Conservation (phyloP, 2,888 invertebrate species). For the Scaptomyza tumidula region DNA sequence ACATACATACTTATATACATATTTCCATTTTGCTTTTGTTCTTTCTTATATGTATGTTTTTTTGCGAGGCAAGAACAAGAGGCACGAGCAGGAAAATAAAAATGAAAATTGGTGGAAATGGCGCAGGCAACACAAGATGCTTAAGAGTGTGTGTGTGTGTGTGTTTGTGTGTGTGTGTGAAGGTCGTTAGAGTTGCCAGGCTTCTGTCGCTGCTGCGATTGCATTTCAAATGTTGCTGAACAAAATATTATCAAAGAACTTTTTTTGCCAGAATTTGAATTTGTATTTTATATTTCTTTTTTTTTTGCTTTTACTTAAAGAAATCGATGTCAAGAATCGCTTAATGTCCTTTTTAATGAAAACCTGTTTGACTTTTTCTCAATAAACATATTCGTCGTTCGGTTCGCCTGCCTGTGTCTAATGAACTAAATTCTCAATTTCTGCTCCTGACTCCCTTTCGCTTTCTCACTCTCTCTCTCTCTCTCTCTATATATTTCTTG, state of each 20-base stretch:
- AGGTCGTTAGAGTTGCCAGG: conserved; percentile 42
- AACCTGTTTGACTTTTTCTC: too few relatives aligned
- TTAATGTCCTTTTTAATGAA: too few relatives aligned
- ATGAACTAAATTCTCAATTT: conserved; percentile 70
- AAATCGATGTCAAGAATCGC: too few relatives aligned
- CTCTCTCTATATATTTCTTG: background rate
- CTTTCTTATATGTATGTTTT: conserved; percentile 14
- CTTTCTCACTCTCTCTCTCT: background rate
- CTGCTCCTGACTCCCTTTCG: conserved; percentile 1
- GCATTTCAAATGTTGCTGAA: conserved; percentile 43
- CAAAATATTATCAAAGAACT: background rate
- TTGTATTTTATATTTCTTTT: too few relatives aligned
- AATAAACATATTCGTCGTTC: too few relatives aligned
- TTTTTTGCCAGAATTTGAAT: too few relatives aligned
- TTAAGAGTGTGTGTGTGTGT: conserved; percentile 24
- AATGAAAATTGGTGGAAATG: background rate
- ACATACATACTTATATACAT: conserved; percentile 4
- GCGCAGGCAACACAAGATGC: conserved; percentile 12
- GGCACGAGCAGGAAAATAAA: background rate
- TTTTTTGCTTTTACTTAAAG: too few relatives aligned
- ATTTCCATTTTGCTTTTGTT: conserved; percentile 1
- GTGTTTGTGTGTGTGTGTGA: conserved; percentile 41
- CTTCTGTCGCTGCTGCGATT: conserved; percentile 23
- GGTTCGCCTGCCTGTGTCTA: conserved; percentile 58
- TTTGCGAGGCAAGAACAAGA: background rate